Evolutionary conservation across 2,797 vertebrate species (phyloP), one percentile per base, ranked within the genome.

Genomic region (Arnoldichthys spilopterus): DNA sequence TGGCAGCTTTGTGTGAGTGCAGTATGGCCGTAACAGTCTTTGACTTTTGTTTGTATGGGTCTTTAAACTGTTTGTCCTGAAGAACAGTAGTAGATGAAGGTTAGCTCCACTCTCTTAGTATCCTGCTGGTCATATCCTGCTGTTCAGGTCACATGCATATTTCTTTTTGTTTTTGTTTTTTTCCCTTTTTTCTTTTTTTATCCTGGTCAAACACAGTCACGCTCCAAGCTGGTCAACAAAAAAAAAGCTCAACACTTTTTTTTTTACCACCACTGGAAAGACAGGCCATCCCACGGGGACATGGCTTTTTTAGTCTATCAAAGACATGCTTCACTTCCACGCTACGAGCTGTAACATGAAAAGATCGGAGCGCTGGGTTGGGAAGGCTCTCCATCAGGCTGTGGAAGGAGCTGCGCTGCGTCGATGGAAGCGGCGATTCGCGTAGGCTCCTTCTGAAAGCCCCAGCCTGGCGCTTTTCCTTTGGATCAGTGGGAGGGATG

Each of bases 381-480:
- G 69, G 90, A 90, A 89, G 90, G 89, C 70, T 64, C 88, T 90
- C 88, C 81, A 86, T 91, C 88, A 87, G 85, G 73, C 82, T 67
- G 83, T 81, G 85, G 87, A 59, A 53, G 89, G 85, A 83, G 86
- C 86, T 82, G 80, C 28, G 85, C 84, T 79, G 88, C 81, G 80
- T 81, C 84, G 87, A 86, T 76, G 51, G 82, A 83, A 82, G 86
- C 84, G 80, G 82, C 87, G 89, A 89, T 89, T 90, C 84, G 85
- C 84, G 87, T 84, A 88, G 82, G 67, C 89, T 91, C 87, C 84
- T 79, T 88, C 90, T 89, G 89, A 92, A 90, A 91, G 88, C 90
- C 88, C 84, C 62, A 45, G 51, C 68, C 79, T 89, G 88, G 90
- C 76, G 56, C 89, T 85, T 79, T 89, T 89, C 86, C 88, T 89